A percentile compares a stretch with the other conserved stretches of the same genome.
Conservation (phyloP, 2,797 vertebrate species). For the Alectoris magna region DNA sequence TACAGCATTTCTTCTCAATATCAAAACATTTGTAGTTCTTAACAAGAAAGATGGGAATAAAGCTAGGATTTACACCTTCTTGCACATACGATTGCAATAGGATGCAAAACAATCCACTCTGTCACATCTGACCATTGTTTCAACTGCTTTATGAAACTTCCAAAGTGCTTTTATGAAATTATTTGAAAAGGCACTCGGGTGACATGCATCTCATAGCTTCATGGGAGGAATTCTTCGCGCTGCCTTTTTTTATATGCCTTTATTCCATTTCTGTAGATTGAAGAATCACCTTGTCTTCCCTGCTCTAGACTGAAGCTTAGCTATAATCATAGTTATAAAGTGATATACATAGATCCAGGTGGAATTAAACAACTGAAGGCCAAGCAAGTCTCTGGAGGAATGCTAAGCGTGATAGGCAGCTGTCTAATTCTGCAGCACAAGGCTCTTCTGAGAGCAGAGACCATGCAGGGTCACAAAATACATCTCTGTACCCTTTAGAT, state of each 20-base stretch:
- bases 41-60: background rate
- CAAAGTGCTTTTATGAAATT: background rate
- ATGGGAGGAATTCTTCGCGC: background rate
- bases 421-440: background rate
- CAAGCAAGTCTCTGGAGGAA: background rate
- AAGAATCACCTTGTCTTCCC: constrained; percentile 3
- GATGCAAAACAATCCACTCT: background rate
- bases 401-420: background rate
- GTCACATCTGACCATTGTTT: background rate
- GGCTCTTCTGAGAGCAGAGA: background rate
- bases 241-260: background rate
- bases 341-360: background rate
- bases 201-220: background rate
- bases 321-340: background rate
- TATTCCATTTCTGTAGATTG: constrained; percentile 10
- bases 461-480: background rate
- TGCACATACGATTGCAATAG: background rate
- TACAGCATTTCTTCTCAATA: background rate
- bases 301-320: background rate
- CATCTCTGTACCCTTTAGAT: background rate
- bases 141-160: background rate
- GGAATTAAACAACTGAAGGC: constrained; percentile 38
- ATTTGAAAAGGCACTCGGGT: background rate
- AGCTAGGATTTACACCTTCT: background rate
- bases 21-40: background rate